Evolutionary conservation across 2,888 invertebrate species (phyloP).

Genomic region (Amphipyra tragopoginis): DNA sequence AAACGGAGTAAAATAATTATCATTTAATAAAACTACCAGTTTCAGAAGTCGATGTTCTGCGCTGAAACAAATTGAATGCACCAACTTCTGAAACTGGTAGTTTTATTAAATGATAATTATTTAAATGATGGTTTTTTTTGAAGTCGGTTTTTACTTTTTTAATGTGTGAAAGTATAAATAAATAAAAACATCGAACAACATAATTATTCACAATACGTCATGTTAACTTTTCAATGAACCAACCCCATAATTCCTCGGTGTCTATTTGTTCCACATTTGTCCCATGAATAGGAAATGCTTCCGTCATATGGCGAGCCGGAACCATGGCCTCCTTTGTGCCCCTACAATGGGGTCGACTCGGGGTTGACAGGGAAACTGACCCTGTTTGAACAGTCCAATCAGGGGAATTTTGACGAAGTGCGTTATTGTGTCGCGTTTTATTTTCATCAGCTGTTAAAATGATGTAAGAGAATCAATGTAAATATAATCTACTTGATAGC

Average conservation of each 20-base stretch:
- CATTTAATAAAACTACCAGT: too few relatives aligned
- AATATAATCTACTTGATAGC: too few relatives aligned
- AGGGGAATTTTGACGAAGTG: slow-evolving; percentile 1
- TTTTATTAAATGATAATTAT: too few relatives aligned
- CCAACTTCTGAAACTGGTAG: too few relatives aligned
- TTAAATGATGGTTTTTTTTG: too few relatives aligned
- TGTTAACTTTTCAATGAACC: slow-evolving; percentile 42
- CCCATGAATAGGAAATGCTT: slow-evolving; percentile 51
- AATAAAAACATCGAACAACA: too few relatives aligned
- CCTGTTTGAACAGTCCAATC: slow-evolving; percentile 25
- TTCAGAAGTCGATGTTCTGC: too few relatives aligned
- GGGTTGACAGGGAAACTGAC: slow-evolving; percentile 24
- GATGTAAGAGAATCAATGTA: too few relatives aligned
- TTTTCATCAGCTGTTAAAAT: not conserved
- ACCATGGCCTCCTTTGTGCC: slow-evolving; percentile 36
- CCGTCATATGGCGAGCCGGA: slow-evolving; percentile 54
- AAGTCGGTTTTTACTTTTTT: too few relatives aligned
- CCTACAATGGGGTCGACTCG: slow-evolving; percentile 38
- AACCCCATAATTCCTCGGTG: slow-evolving; percentile 26
- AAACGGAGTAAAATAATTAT: too few relatives aligned
- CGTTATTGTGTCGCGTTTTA: not conserved
- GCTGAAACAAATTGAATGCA: too few relatives aligned
- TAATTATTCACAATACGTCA: slow-evolving; percentile 1
- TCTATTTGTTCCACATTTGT: slow-evolving; percentile 53
- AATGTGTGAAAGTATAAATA: too few relatives aligned